These are phyloP conservation scores for Orussus abietinus DNA, from an alignment of 1,140 invertebrate genomes.

Conservation along the genomic window DNA sequence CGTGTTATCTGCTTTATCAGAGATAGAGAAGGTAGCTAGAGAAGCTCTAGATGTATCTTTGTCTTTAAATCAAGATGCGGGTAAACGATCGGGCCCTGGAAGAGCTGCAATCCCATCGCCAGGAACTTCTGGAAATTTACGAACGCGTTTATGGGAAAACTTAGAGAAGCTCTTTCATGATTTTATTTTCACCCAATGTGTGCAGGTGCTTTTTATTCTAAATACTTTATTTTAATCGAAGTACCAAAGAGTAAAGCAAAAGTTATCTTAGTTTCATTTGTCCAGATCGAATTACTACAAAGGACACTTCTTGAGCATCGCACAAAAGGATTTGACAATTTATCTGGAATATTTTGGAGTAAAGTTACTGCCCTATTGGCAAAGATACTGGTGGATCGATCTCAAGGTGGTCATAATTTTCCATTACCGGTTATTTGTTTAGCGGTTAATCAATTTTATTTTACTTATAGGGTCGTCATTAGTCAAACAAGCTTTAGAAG, in stretches of 20 bases:
- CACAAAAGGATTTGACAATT: constrained; percentile 37
- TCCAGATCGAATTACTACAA: constrained; percentile 45
- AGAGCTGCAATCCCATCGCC: constrained; percentile 62
- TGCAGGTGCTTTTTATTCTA: too few relatives aligned
- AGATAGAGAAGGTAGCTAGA: constrained; percentile 58
- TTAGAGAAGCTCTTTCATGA: constrained; percentile 74
- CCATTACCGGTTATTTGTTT: too few relatives aligned
- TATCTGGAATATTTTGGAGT: constrained; percentile 59
- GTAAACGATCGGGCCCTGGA: constrained; percentile 61
- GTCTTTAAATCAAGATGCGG: constrained; percentile 32
- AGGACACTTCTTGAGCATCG: constrained; percentile 42
- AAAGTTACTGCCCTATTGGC: constrained; percentile 53
- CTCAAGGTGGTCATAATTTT: constrained; percentile 49
- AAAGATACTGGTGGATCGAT: constrained; percentile 53
- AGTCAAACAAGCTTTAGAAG: constrained; percentile 82
- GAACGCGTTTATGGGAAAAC: constrained; percentile 73
- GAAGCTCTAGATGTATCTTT: constrained; percentile 57
- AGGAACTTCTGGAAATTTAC: constrained; percentile 66
- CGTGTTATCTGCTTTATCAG: constrained; percentile 53
- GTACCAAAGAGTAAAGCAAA: too few relatives aligned
- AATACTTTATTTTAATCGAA: too few relatives aligned
- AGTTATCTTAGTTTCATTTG: constrained; percentile 26
- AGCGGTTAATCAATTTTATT: constrained; percentile 40
- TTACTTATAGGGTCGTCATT: constrained; percentile 56
- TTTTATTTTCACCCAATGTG: constrained; percentile 64